Evolutionary conservation across 2,113 vertebrate genomes (phyloP), one percentile per base, ranked within the genome.

Genomic region (Bungarus multicinctus): DNA sequence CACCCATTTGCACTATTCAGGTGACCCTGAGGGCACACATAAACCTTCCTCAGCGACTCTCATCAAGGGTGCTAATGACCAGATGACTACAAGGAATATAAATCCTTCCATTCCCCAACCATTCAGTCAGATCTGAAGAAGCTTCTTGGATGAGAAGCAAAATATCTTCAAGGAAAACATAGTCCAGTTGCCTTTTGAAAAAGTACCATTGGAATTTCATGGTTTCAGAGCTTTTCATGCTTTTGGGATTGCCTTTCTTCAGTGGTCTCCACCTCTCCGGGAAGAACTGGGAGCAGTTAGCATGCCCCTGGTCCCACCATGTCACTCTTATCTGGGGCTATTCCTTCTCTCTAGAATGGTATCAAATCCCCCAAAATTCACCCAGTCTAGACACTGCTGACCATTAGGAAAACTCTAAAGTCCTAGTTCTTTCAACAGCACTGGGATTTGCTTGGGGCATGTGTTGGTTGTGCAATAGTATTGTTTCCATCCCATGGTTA

Each of bases 261-360:
- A 34, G n/a, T 18, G 14, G 14, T 74, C 14, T 74, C 12, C 2
- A 8, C n/a, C n/a, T 34, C 2, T 74, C 2, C 1, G 0, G 69
- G 2, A 34, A 74, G 64, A 34, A 34, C 5, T 18, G 14, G 2
- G 30, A 74, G 64, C 12, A 14, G 14, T 5, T 0, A 74, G 30
- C 64, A 18, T 34, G n/a, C 14, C n/a, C 64, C 14, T 34, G n/a
- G 5, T 74, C 5, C 14, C 64, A 74, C 34, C 14, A 7, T 74
- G 12, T 74, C 34, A 34, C 16, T n/a, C 64, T 74, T 74, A 1
- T 74, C 64, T 74, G 64, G 64, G 14, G 5, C 9, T 64, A 64
- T 10, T 30, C 27, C n/a, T 74, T 74, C 2, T 34, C n/a, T 34
- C 64, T 74, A 34, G 14, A 74, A 18, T n/a, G n/a, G n/a, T 74